Conservation (phyloP, 1,140 invertebrate species). For the Zelostemma sp. region DNA sequence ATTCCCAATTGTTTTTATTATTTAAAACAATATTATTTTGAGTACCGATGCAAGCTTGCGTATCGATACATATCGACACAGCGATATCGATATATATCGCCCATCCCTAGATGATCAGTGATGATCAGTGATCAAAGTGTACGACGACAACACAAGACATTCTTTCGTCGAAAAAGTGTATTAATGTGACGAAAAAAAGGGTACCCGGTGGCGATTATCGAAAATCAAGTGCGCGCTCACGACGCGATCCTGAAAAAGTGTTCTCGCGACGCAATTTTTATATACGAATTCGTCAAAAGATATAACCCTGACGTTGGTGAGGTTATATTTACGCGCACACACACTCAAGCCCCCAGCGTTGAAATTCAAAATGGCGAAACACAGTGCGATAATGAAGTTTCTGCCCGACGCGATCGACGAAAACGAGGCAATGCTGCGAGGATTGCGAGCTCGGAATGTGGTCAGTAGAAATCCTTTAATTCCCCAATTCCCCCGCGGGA, state of each 20-base stretch:
- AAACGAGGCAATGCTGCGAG: slow-evolving; percentile 55
- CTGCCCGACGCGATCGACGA: slow-evolving; percentile 54
- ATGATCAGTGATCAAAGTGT: no score
- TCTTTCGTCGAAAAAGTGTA: no score
- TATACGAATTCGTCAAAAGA: background rate
- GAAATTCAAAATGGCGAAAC: slow-evolving; percentile 61
- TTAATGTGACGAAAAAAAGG: no score
- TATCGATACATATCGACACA: no score
- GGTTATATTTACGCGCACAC: slow-evolving; percentile 25
- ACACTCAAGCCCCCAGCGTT: slow-evolving; percentile 11
- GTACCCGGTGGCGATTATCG: background rate
- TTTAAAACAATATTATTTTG: no score
- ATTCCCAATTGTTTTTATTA: no score
- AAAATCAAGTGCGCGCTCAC: background rate
- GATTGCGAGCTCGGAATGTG: slow-evolving; percentile 51
- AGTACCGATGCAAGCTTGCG: no score
- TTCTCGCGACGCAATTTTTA: background rate
- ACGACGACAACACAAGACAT: no score
- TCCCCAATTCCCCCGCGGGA: no score
- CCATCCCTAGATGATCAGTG: no score
- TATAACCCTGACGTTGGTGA: background rate
- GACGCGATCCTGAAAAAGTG: background rate
- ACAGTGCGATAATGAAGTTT: slow-evolving; percentile 37
- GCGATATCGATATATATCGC: no score
- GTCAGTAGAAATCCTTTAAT: slow-evolving; percentile 35